Percentiles rank a stretch among this genome's conserved stretches.
Evolutionary conservation across 2,113 vertebrate genomes (phyloP).

Genomic region (Poecile atricapillus): DNA sequence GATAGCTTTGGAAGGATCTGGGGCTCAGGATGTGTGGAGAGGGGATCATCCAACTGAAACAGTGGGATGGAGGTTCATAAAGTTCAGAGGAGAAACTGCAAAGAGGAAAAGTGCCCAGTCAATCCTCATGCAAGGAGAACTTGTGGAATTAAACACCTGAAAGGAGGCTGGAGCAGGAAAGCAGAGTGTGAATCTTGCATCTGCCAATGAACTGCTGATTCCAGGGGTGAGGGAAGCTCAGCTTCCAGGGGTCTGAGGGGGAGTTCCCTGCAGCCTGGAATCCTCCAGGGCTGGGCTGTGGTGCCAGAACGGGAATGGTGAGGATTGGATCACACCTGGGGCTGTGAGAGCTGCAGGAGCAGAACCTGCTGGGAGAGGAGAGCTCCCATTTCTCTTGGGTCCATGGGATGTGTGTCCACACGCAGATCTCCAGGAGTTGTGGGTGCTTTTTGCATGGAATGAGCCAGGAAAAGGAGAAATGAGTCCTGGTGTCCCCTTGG

Average conservation of each 20-base stretch:
- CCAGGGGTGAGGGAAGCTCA: background rate
- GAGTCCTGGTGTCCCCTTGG: fast-evolving
- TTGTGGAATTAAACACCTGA: background rate
- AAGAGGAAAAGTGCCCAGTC: background rate
- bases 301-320: fast-evolving
- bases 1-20: background rate
- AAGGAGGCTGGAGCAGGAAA: background rate
- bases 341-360: background rate
- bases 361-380: background rate
- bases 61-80: background rate
- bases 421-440: fast-evolving
- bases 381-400: background rate
- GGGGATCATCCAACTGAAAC: background rate
- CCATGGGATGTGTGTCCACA: background rate
- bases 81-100: background rate
- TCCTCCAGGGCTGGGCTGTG: fast-evolving
- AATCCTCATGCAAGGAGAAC: background rate
- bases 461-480: background rate
- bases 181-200: background rate
- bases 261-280: background rate
- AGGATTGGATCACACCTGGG: background rate
- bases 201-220: background rate
- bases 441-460: background rate
- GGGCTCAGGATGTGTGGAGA: background rate
- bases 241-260: background rate